Evolutionary conservation across 2,888 invertebrate genomes (phyloP).

Genomic region (Beris morrisii): DNA sequence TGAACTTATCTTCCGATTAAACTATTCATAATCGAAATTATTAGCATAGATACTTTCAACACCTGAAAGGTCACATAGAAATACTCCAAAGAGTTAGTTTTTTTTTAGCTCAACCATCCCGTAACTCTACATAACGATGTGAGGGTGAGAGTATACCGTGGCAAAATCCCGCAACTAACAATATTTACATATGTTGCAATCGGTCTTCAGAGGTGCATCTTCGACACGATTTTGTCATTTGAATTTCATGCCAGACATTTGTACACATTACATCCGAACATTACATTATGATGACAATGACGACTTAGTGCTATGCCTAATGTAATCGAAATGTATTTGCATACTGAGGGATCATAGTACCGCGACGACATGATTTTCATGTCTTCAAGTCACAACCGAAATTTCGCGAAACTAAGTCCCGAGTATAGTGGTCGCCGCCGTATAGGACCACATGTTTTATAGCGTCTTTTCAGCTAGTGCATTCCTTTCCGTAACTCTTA

Average conservation of each 20-base stretch:
- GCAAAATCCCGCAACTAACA: neutral
- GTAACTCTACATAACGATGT: neutral
- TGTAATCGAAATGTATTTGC: too few relatives aligned
- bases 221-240: constrained; percentile 32
- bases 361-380: constrained; percentile 36
- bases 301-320: neutral
- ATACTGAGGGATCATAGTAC: too few relatives aligned
- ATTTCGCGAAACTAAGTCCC: constrained; percentile 7
- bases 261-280: constrained; percentile 20
- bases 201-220: constrained; percentile 26
- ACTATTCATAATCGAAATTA: too few relatives aligned
- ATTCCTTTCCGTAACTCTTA: neutral
- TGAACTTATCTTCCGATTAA: too few relatives aligned
- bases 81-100: neutral
- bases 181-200: constrained; percentile 22
- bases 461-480: too few relatives aligned
- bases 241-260: constrained; percentile 30
- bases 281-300: neutral
- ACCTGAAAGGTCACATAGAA: constrained; percentile 23
- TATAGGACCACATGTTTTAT: too few relatives aligned
- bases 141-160: neutral
- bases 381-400: constrained; percentile 32
- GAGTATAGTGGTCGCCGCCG: neutral
- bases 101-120: constrained; percentile 2
- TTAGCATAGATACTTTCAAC: constrained; percentile 10